Evolutionary conservation across 2,113 vertebrate species (phyloP).

Genomic region (Anoura caudifer): DNA sequence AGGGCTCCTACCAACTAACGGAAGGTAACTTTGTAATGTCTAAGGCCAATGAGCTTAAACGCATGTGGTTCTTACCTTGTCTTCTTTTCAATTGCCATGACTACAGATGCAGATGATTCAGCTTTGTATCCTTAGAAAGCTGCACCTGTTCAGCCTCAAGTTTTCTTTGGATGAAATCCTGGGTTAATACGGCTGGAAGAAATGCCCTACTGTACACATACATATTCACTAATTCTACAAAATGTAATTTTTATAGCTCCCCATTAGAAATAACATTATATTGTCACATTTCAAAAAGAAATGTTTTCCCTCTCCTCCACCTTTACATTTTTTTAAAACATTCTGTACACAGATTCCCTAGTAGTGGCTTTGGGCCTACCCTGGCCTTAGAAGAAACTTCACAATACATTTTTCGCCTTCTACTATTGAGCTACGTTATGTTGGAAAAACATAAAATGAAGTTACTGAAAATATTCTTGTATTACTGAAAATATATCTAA

Average conservation of each 20-base stretch:
- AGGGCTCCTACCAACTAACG: neutral
- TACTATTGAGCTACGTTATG: neutral
- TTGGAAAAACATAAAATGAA: neutral
- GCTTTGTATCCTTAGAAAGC: neutral
- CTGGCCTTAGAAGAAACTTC: neutral
- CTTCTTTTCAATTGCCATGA: neutral
- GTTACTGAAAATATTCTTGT: neutral
- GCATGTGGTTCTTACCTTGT: neutral
- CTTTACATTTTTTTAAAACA: neutral
- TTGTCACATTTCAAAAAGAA: neutral
- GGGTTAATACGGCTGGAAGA: neutral
- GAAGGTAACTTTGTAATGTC: neutral
- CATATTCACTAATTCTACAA: neutral
- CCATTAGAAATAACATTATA: neutral
- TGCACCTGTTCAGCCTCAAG: neutral
- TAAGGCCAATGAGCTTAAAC: neutral
- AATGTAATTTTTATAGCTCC: neutral
- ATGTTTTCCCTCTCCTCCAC: neutral
- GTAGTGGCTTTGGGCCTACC: neutral
- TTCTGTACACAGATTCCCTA: neutral
- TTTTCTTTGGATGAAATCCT: neutral
- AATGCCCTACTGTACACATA: neutral
- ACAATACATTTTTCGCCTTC: neutral
- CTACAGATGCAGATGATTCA: neutral
- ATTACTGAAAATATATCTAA: neutral